Evolutionary conservation across 2,113 vertebrate genomes (phyloP).

Genomic region (Forbesichthys agassizii): DNA sequence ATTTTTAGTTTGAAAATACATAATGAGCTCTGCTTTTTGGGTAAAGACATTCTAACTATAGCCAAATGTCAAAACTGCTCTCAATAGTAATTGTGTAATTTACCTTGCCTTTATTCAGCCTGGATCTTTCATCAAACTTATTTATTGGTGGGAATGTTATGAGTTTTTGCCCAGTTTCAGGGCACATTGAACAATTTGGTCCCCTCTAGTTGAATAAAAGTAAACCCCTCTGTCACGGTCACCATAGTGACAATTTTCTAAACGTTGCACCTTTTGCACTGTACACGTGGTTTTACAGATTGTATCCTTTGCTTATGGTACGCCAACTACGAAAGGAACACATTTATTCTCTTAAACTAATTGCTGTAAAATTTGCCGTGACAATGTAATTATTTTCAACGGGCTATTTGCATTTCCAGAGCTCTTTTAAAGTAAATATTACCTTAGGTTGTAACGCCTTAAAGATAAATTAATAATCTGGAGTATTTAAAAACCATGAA

Average conservation of each 20-base stretch:
- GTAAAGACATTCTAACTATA: too few relatives aligned
- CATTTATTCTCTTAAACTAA: slow-evolving; percentile 74
- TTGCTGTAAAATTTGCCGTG: slow-evolving; percentile 77
- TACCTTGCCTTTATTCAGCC: too few relatives aligned
- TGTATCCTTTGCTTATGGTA: slow-evolving; percentile 58
- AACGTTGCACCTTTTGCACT: slow-evolving; percentile 25
- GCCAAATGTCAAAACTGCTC: too few relatives aligned
- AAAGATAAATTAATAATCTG: slow-evolving; percentile 80
- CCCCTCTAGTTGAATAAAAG: too few relatives aligned
- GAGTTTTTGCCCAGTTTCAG: too few relatives aligned
- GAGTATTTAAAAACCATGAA: slow-evolving; percentile 80
- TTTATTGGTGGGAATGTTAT: too few relatives aligned
- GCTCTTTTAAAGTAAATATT: slow-evolving; percentile 69
- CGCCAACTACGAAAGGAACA: slow-evolving; percentile 57
- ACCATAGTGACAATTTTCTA: not conserved
- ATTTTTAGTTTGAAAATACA: not conserved
- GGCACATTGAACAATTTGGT: too few relatives aligned
- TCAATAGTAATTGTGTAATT: too few relatives aligned
- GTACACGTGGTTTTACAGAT: slow-evolving; percentile 41
- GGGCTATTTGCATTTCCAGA: slow-evolving; percentile 74
- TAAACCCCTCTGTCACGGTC: too few relatives aligned
- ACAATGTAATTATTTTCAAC: slow-evolving; percentile 79
- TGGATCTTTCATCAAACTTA: too few relatives aligned
- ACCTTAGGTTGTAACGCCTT: slow-evolving; percentile 72
- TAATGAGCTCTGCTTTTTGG: not conserved